phyloP scores from a whole-genome alignment of 2,797 vertebrate species.

The Lindbergichthys nudifrons region DNA sequence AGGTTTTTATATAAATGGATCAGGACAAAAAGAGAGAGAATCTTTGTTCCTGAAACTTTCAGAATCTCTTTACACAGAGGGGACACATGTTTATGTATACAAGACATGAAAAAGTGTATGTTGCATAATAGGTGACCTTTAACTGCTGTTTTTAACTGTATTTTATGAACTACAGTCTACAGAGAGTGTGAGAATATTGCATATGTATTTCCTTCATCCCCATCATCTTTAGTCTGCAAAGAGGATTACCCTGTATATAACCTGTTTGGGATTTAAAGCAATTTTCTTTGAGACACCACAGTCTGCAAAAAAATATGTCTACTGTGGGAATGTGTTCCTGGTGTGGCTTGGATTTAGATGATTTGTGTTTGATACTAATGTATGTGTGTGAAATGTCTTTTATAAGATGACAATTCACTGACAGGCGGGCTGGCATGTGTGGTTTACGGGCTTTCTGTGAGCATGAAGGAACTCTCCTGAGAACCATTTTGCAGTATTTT shows the following conservation, averaged over 20 bases:
- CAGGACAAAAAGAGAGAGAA: too few species aligned
- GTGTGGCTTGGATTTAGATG: constrained; percentile 8
- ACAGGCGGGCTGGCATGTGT: constrained; percentile 15
- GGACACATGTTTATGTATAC: too few species aligned
- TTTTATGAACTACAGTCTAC: constrained; percentile 21
- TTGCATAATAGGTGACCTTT: too few species aligned
- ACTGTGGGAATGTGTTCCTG: not conserved
- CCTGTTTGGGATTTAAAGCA: constrained; percentile 84
- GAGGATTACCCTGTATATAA: constrained; percentile 35
- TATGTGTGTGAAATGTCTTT: constrained; percentile 17
- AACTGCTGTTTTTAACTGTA: not conserved
- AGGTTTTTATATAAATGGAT: too few species aligned
- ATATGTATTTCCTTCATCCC: constrained; percentile 21
- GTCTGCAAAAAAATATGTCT: constrained; percentile 83
- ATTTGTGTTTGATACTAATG: constrained; percentile 2
- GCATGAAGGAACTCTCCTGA: constrained; percentile 28
- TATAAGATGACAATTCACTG: constrained; percentile 7
- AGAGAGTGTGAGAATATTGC: constrained; percentile 12
- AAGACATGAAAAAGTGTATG: too few species aligned
- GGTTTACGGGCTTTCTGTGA: constrained; percentile 31
- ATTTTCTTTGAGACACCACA: constrained; percentile 90
- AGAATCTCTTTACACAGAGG: too few species aligned
- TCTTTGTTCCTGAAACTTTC: too few species aligned
- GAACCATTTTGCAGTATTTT: constrained; percentile 42
- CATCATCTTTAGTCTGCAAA: constrained; percentile 33